Evolutionary conservation across 2,888 invertebrate genomes (phyloP).

Genomic region (Plebejus melissa): DNA sequence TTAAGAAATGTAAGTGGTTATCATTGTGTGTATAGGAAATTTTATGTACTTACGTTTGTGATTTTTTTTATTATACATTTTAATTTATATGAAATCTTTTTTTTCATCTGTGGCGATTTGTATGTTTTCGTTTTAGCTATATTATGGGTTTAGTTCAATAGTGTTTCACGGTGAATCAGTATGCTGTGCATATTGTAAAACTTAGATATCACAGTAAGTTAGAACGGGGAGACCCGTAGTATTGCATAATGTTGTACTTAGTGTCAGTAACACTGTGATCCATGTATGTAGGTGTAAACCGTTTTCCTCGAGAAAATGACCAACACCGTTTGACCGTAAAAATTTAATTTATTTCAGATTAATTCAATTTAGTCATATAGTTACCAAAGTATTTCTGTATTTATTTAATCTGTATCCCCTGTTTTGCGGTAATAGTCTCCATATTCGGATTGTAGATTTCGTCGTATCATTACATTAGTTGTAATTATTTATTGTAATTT

Average conservation of each 20-base stretch:
- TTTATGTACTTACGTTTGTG: constrained; percentile 56
- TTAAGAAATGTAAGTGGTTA: constrained; percentile 47
- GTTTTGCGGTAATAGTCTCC: constrained; percentile 2
- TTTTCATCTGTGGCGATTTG: constrained; percentile 49
- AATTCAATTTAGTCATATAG: constrained; percentile 45
- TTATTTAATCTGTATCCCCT: constrained; percentile 27
- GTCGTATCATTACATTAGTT: constrained; percentile 29
- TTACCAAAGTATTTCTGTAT: constrained; percentile 68
- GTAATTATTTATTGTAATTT: constrained; percentile 30
- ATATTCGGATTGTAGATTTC: neutral
- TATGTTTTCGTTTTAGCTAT: neutral
- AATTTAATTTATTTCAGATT: constrained; percentile 33
- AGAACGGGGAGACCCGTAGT: constrained; percentile 32
- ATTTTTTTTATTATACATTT: constrained; percentile 43
- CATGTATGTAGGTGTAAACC: constrained; percentile 20
- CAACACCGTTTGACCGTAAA: constrained; percentile 26
- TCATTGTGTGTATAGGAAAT: constrained; percentile 34
- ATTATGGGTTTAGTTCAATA: constrained; percentile 29
- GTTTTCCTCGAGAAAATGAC: constrained; percentile 13
- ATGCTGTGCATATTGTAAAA: constrained; percentile 35
- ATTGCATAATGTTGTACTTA: constrained; percentile 39
- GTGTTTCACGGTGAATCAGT: constrained; percentile 32
- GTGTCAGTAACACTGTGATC: constrained; percentile 35
- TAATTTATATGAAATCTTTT: constrained; percentile 37
- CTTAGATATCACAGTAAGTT: constrained; percentile 30